A percentile compares a stretch with the other conserved stretches of the same genome.
Evolutionary conservation across 2,113 vertebrate species (phyloP).

Genomic region (Lampris megalopsis): DNA sequence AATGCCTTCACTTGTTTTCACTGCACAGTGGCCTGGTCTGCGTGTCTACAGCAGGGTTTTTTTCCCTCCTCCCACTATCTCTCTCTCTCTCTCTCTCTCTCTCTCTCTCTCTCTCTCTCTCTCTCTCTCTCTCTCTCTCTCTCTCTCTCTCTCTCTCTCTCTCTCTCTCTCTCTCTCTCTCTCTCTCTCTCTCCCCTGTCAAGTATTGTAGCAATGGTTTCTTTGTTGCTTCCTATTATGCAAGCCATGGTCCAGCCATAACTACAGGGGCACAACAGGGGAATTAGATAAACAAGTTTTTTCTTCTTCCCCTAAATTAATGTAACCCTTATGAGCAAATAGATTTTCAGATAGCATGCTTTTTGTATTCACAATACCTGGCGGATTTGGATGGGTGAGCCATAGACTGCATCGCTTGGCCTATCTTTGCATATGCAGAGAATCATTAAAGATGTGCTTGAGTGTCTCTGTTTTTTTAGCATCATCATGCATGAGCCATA

Average conservation of each 20-base stretch:
- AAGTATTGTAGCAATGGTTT: neutral
- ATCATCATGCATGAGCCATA: slow-evolving; percentile 50
- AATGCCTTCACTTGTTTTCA: neutral
- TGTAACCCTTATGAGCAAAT: slow-evolving; percentile 31
- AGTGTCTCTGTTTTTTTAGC: slow-evolving; percentile 42
- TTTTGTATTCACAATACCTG: slow-evolving; percentile 39
- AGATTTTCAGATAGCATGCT: slow-evolving; percentile 15
- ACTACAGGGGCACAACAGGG: neutral
- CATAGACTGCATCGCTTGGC: neutral
- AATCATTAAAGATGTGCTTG: slow-evolving; percentile 26
- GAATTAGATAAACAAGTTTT: slow-evolving; percentile 1
- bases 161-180: too few relatives aligned
- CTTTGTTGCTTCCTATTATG: neutral
- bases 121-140: neutral
- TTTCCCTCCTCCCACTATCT: neutral
- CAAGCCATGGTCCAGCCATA: neutral
- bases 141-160: too few relatives aligned
- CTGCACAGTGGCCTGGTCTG: neutral
- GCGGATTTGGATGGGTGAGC: slow-evolving; percentile 43
- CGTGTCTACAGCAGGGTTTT: neutral
- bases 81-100: neutral
- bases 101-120: neutral
- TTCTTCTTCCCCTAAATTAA: neutral
- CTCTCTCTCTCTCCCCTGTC: neutral
- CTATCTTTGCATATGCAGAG: slow-evolving; percentile 45